Conservation (phyloP, 2,797 vertebrate genomes). For the Aplochiton taeniatus region DNA sequence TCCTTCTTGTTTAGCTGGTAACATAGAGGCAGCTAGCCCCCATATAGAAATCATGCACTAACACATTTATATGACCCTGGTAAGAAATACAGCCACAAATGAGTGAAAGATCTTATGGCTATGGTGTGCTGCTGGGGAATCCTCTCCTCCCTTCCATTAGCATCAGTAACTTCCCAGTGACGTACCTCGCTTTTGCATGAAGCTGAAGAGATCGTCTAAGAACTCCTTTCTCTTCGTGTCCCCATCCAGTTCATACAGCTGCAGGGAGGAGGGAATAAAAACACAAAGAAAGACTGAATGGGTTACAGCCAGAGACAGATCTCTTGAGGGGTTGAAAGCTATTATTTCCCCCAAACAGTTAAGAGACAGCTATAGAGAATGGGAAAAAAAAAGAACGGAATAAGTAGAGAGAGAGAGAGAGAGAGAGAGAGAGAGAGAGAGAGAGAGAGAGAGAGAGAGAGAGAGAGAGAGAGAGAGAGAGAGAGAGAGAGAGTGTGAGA, state of each 20-base stretch:
- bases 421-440: no score
- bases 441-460: conserved; percentile 1
- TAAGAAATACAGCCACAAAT: background rate
- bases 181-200: conserved; percentile 96
- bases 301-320: no score
- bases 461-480: background rate
- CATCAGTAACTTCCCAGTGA: background rate
- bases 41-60: conserved; percentile 61
- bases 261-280: conserved; percentile 19
- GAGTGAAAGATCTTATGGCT: background rate
- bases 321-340: no score
- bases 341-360: background rate
- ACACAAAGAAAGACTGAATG: background rate
- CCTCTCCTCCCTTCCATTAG: no score
- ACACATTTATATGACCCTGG: conserved; percentile 9
- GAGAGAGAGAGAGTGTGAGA: conserved; percentile 17
- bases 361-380: background rate
- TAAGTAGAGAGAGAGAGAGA: background rate
- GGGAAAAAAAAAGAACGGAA: background rate
- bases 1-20: conserved; percentile 58
- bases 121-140: no score
- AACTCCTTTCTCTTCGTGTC: conserved; percentile 97
- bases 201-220: conserved; percentile 94
- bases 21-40: conserved; percentile 23
- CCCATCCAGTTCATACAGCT: conserved; percentile 95